Conservation (phyloP, 2,888 invertebrate genomes). For the Ormia ochracea region DNA sequence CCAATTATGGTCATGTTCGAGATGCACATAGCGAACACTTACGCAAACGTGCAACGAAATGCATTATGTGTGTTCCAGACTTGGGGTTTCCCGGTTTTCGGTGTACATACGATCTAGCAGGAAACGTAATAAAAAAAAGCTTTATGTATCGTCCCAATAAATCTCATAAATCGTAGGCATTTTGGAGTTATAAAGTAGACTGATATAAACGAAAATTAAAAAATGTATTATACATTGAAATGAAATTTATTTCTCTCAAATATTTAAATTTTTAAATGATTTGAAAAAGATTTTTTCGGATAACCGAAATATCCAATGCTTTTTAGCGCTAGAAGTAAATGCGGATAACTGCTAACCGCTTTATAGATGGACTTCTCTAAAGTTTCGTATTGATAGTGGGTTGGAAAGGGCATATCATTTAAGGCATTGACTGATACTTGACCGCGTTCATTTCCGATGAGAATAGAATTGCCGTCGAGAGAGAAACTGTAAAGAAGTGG, state of each 20-base stretch:
- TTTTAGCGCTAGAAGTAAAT: constrained; percentile 80
- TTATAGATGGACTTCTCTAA: constrained; percentile 82
- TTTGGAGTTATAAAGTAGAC: no score
- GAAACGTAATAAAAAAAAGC: neutral
- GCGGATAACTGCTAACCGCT: constrained; percentile 81
- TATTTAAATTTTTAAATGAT: no score
- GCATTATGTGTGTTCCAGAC: neutral
- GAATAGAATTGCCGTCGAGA: constrained; percentile 82
- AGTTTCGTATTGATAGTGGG: constrained; percentile 82
- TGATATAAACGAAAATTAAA: no score
- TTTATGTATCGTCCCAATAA: neutral
- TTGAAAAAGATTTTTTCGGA: no score
- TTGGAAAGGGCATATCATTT: constrained; percentile 85
- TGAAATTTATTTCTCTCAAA: no score
- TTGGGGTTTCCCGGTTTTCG: neutral
- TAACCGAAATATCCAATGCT: constrained; percentile 78
- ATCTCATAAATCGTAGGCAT: no score
- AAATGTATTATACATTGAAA: no score
- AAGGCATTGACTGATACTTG: constrained; percentile 82
- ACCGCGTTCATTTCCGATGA: constrained; percentile 84
- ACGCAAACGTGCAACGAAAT: neutral
- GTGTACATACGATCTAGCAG: neutral
- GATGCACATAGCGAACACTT: no score
- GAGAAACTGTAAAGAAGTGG: constrained; percentile 81
- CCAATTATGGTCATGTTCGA: no score